Conservation (phyloP, 2,888 invertebrate species). For the Endotricha flammealis region DNA sequence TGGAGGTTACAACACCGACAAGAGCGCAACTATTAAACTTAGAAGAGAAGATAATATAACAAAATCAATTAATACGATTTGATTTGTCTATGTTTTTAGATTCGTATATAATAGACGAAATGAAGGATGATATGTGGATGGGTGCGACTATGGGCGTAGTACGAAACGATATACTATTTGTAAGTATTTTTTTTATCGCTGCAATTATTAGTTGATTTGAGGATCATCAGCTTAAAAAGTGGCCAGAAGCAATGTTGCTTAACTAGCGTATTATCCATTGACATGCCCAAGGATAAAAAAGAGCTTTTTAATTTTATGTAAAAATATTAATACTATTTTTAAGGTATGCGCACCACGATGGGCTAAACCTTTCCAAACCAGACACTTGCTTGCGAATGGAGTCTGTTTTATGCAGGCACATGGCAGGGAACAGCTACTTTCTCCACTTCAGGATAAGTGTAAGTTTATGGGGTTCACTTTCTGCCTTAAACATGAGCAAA, state of each 20-base stretch:
- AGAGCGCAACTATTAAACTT: no score
- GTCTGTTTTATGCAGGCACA: slow-evolving; percentile 40
- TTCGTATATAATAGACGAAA: slow-evolving; percentile 19
- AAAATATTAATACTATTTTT: slow-evolving; percentile 11
- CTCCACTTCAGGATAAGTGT: slow-evolving; percentile 37
- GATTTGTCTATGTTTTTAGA: slow-evolving; percentile 1
- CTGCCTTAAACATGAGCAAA: no score
- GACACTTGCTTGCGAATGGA: slow-evolving; percentile 49
- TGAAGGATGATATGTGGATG: slow-evolving; percentile 61
- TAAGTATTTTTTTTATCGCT: slow-evolving; percentile 25
- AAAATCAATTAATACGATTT: no score
- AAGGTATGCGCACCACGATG: slow-evolving; percentile 57
- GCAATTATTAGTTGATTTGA: no score
- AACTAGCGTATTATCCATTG: no score
- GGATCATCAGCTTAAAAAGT: no score
- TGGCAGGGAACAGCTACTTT: slow-evolving; percentile 24
- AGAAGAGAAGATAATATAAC: no score
- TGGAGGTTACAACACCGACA: no score
- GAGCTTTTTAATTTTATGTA: no score
- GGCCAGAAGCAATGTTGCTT: no score
- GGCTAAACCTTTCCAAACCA: slow-evolving; percentile 36
- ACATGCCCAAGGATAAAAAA: no score
- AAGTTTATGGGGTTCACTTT: slow-evolving; percentile 16
- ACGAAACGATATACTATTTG: slow-evolving; percentile 43
- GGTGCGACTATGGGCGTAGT: slow-evolving; percentile 50